Base-by-base conservation (phyloP, 1,140 invertebrate genomes). In the Euura lappo region DNA sequence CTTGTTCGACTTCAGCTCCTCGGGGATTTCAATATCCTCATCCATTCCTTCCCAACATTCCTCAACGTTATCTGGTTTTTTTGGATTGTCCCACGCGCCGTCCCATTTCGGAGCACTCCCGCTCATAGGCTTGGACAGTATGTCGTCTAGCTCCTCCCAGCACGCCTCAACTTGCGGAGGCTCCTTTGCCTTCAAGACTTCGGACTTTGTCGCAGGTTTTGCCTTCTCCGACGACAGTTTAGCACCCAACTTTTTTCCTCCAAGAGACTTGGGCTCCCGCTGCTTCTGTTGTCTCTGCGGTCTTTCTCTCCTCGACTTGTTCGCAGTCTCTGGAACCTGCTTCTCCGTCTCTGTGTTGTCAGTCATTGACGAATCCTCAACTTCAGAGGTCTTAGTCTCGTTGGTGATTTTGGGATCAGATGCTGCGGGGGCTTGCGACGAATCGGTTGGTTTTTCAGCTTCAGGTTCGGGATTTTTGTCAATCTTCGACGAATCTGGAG, bases 1-100 rank as follows among this genome's bases (percentile, higher is more conserved):
- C 74, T 87, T 84, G 74, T 88, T 80, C 0, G 84, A 87, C 69
- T 79, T 85, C 71, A 87, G 69, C 75, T 88, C 86, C 68, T 83
- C 85, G 0, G 86, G 85, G 72, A 86, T 80, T 11, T 83, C 80
- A 5, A 79, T 51, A 13, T 70, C 69, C 72, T 83, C 73, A 65
- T 74, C 66, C 4, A 28, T 42, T 10, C 28, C 80, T 1, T 79
- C 75, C 11, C 78, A 72, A 7, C 68, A 69, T 10, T 70, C 69
- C 4, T 44, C 28, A 11, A 45, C 69, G 45, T 28, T 28, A 11
- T 42, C 10, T 7, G 69, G 6, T 47, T 47, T 70, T 11, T 11
- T 47, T 13, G 69, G 44, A 70, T 70, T 5, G 45, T 70, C 69
- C 69, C 69, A 70, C 7, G 4, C 6, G 45, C 69, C 46, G 0